Conservation (phyloP, 2,888 invertebrate species). For the Melolontha melolontha region DNA sequence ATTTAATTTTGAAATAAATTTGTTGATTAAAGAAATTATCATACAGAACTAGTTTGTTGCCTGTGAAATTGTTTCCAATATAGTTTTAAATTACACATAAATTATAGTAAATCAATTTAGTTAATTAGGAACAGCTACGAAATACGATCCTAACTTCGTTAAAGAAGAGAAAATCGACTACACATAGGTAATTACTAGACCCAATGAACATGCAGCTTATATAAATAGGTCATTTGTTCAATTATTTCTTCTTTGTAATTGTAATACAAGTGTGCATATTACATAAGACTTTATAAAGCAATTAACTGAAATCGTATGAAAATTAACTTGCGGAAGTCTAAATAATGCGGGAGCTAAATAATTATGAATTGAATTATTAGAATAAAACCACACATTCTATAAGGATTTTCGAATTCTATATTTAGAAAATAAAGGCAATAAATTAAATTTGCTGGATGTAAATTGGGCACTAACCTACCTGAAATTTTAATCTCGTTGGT, state of each 20-base stretch:
- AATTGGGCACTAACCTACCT: too few species aligned
- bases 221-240: not conserved
- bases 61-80: not conserved
- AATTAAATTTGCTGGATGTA: too few species aligned
- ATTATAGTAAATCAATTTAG: constrained; percentile 7
- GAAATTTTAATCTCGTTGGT: too few species aligned
- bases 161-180: constrained; percentile 31
- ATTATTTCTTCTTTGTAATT: constrained; percentile 20
- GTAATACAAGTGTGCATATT: not conserved
- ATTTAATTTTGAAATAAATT: too few species aligned
- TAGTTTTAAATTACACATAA: not conserved
- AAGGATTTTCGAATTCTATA: too few species aligned
- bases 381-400: too few species aligned
- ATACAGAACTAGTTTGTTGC: not conserved
- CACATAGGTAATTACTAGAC: constrained; percentile 23
- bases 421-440: too few species aligned
- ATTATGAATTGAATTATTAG: too few species aligned
- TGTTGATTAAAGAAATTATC: not conserved
- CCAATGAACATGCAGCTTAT: constrained; percentile 14
- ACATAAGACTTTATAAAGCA: not conserved
- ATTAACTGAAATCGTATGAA: not conserved
- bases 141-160: constrained; percentile 30
- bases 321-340: too few species aligned
- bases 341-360: too few species aligned
- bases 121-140: constrained; percentile 14